Evolutionary conservation across 2,888 invertebrate genomes (phyloP), one percentile per base, ranked within the genome.

Genomic region (Amblyjoppa proteus): DNA sequence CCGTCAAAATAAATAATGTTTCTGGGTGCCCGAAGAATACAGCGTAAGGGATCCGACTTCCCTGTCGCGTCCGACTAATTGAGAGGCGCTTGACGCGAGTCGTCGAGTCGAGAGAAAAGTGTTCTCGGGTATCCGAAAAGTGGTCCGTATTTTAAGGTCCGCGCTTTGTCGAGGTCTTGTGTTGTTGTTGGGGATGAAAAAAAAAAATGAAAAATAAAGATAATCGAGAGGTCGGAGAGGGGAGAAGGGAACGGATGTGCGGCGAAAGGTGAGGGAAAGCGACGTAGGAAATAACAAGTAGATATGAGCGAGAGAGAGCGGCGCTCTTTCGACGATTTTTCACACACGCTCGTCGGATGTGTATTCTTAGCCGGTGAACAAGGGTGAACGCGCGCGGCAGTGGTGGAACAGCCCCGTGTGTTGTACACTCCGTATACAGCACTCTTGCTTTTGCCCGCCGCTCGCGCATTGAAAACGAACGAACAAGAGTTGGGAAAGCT

Each of bases 381-480:
- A 92, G 92, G 93, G 93, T 93, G 92, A 93, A 92, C 89, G 92
- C 88, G 91, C 93, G 92, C 91, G 86, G 78, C 81, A 69, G 77
- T 77, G 66, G 20, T 74, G 31, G 71, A 76, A 56, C 68, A 58
- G 69, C 16, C 6, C 34, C 45, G 38, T 76, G 34, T 70, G 49
- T 34, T 75, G 69, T 79, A 70, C 53, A 66, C 28, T 49, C 16
- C 4, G 45, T 73, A 73, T 25, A 73, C n/a, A 51, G 34, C 38
- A 41, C 66, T 68, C 68, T 20, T 56, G 77, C 51, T 77, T 77
- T 68, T 68, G 51, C 51, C 64, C 13, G 34, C 51, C 13, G 49
- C 25, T 25, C 53, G 68, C 68, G 53, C 76, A 64, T 68, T 76
- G 66, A 77, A 69, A 77, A 71, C 78, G 73, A 66, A 78, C 49